These are phyloP conservation scores for Aplocera efformata DNA, from an alignment of 2,888 invertebrate genomes.

Conservation along the genomic window DNA sequence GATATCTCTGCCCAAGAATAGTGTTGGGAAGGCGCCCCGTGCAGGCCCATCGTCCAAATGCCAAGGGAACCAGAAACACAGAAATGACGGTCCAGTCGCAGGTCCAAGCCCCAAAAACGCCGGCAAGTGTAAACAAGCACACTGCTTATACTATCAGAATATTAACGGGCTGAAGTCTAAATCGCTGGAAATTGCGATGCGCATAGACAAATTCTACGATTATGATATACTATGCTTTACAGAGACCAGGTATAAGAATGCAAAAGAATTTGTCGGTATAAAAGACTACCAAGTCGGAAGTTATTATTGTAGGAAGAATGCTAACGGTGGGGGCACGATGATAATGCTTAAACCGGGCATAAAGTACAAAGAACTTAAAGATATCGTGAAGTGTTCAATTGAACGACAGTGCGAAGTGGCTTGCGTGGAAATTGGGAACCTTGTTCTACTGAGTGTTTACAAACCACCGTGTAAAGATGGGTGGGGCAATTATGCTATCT, in stretches of 20 bases:
- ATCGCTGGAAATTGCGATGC: background rate
- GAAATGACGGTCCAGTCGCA: too few species aligned
- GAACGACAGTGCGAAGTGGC: background rate
- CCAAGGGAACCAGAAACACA: too few species aligned
- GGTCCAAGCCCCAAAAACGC: too few species aligned
- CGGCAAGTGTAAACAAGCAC: too few species aligned
- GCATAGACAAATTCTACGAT: background rate
- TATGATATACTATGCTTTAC: background rate
- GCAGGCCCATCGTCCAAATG: too few species aligned
- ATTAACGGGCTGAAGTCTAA: too few species aligned
- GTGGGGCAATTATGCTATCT: background rate
- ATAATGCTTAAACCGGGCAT: background rate
- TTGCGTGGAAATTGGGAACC: background rate
- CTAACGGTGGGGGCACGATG: background rate
- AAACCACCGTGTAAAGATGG: background rate
- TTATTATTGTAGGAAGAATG: background rate
- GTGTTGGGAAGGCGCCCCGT: too few species aligned
- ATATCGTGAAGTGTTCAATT: background rate
- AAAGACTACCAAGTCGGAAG: background rate
- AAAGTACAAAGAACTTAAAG: background rate
- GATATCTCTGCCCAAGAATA: too few species aligned
- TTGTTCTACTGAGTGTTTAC: background rate
- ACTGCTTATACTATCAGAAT: too few species aligned
- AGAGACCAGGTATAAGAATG: background rate
- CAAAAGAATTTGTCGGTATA: background rate